Evolutionary conservation across 2,113 vertebrate species (phyloP).

Genomic region (Apteryx owenii): DNA sequence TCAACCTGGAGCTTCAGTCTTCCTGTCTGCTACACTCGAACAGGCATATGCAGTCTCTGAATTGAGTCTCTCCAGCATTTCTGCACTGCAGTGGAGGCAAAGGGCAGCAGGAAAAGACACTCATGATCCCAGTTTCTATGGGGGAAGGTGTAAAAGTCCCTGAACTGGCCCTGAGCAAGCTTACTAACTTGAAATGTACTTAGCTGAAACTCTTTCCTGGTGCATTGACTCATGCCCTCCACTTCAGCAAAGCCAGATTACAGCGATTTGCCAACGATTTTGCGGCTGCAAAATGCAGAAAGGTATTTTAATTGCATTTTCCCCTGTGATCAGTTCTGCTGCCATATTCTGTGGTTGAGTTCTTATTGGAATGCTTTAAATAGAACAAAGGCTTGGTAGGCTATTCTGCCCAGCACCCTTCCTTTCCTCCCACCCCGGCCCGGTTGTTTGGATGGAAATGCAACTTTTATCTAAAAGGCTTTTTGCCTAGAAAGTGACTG

Average conservation of each 20-base stretch:
- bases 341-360: slow-evolving; percentile 13
- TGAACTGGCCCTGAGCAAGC: neutral
- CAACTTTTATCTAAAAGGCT: slow-evolving; percentile 1
- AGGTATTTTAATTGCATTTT: slow-evolving; percentile 66
- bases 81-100: neutral
- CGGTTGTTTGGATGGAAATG: neutral
- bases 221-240: slow-evolving; percentile 36
- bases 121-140: neutral
- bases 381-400: slow-evolving; percentile 5
- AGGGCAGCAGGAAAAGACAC: neutral
- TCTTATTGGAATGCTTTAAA: slow-evolving; percentile 35
- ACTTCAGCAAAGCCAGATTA: slow-evolving; percentile 51
- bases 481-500: neutral
- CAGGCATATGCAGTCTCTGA: neutral
- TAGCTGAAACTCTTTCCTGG: slow-evolving; percentile 36
- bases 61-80: neutral
- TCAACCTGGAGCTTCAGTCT: neutral
- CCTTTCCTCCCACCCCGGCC: neutral
- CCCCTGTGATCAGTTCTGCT: slow-evolving; percentile 39
- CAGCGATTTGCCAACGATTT: slow-evolving; percentile 40
- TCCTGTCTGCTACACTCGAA: neutral
- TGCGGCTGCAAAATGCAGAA: slow-evolving; percentile 50
- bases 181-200: slow-evolving; percentile 35
- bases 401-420: neutral
- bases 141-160: neutral